phyloP scores from a whole-genome alignment of 2,113 vertebrate genomes.

The Ia io region DNA sequence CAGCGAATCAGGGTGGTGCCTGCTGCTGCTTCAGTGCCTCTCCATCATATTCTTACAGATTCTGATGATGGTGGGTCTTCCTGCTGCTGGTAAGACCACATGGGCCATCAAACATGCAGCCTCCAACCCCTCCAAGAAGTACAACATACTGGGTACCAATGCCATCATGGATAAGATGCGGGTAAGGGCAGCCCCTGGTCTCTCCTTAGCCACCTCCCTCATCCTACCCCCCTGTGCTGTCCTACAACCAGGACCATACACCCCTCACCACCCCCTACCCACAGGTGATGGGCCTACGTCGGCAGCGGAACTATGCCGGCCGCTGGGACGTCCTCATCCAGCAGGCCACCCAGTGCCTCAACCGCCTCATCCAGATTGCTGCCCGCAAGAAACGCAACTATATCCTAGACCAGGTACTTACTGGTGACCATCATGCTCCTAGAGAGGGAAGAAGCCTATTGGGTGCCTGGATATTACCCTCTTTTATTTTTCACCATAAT shows the following conservation, averaged over 20 bases:
- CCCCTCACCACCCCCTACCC: not conserved
- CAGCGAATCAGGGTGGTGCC: not conserved
- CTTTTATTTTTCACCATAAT: not conserved
- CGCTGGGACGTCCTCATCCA: constrained; percentile 95
- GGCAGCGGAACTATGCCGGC: constrained; percentile 91
- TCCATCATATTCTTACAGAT: constrained; percentile 80
- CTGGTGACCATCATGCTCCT: not conserved
- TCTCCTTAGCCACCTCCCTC: not conserved
- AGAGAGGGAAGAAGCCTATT: not conserved
- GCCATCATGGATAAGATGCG: constrained; percentile 98
- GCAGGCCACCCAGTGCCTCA: constrained; percentile 94
- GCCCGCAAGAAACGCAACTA: constrained; percentile 94
- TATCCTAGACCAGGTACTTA: constrained; percentile 93
- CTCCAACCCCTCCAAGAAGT: constrained; percentile 90
- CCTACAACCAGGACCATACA: not conserved
- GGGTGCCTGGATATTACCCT: not conserved
- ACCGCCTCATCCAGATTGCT: constrained; percentile 93
- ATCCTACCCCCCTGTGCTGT: not conserved
- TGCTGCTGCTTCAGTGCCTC: not conserved
- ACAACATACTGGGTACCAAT: constrained; percentile 94
- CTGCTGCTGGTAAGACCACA: constrained; percentile 92
- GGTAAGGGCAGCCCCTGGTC: constrained; percentile 76
- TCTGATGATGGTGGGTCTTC: constrained; percentile 94
- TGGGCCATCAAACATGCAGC: constrained; percentile 91
- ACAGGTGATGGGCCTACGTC: constrained; percentile 92